Conservation (phyloP, 2,888 invertebrate genomes). For the Hypselothyrea guttata region DNA sequence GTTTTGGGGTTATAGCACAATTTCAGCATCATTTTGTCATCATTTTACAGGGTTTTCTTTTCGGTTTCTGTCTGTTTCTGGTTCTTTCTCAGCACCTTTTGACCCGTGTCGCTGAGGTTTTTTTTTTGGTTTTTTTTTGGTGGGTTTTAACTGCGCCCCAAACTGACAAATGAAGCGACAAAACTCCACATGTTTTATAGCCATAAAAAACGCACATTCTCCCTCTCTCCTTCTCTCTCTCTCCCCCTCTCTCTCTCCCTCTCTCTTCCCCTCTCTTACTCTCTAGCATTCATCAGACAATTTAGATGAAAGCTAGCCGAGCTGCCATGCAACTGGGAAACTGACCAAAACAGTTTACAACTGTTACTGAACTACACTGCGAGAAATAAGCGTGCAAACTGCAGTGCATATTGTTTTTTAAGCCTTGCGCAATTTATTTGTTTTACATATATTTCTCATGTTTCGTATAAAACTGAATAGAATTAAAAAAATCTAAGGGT, state of each 20-base stretch:
- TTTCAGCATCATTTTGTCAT: slow-evolving; percentile 48
- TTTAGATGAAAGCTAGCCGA: slow-evolving; percentile 71
- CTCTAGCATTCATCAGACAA: slow-evolving; percentile 20
- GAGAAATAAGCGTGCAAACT: too few relatives aligned
- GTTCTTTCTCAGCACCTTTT: slow-evolving; percentile 77
- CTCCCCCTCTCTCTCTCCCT: slow-evolving; percentile 22
- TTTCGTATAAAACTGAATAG: too few relatives aligned
- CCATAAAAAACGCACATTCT: slow-evolving; percentile 55
- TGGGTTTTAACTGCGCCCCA: slow-evolving; percentile 54
- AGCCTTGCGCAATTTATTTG: too few relatives aligned
- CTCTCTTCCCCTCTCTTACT: slow-evolving; percentile 9
- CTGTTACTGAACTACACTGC: slow-evolving; percentile 14
- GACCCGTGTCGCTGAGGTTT: slow-evolving; percentile 58
- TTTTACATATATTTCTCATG: too few relatives aligned
- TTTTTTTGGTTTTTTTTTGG: slow-evolving; percentile 20
- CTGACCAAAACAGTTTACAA: slow-evolving; percentile 34
- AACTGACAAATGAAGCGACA: slow-evolving; percentile 39
- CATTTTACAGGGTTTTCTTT: slow-evolving; percentile 24
- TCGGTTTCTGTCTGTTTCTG: slow-evolving; percentile 40
- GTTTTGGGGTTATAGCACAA: slow-evolving; percentile 40
- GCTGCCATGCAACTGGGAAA: slow-evolving; percentile 47
- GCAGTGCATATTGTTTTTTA: too few relatives aligned
- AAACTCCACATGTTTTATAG: slow-evolving; percentile 52
- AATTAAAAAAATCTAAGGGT: too few relatives aligned
- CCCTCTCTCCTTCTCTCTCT: slow-evolving; percentile 11